These are phyloP conservation scores for Ceriagrion tenellum DNA, from an alignment of 2,888 invertebrate species.

Conservation along the genomic window DNA sequence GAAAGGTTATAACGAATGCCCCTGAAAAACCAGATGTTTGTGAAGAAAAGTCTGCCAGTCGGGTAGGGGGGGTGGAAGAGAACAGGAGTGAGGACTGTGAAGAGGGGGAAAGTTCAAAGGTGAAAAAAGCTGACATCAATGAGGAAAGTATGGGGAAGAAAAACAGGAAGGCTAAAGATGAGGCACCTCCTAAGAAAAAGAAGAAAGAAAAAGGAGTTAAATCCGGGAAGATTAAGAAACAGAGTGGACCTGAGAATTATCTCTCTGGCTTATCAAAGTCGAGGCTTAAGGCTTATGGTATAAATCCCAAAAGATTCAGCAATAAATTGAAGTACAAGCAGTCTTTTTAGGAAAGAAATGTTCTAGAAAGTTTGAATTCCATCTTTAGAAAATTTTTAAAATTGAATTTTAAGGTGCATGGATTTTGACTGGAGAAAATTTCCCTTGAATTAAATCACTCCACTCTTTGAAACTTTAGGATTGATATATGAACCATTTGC, in stretches of 20 bases:
- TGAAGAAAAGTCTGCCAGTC: constrained; percentile 73
- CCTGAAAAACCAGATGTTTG: constrained; percentile 67
- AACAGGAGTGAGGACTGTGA: constrained; percentile 76
- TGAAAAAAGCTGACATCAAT: constrained; percentile 10
- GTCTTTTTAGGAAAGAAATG: not conserved
- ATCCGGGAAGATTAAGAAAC: constrained; percentile 50
- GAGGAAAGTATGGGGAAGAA: not conserved
- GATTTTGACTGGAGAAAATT: not conserved
- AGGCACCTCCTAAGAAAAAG: constrained; percentile 69
- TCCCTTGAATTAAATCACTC: not conserved
- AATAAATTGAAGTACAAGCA: constrained; percentile 85
- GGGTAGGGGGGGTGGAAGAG: constrained; percentile 77
- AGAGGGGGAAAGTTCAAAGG: constrained; percentile 29
- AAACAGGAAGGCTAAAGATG: constrained; percentile 68
- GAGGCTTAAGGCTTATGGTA: constrained; percentile 92
- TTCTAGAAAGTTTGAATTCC: not conserved
- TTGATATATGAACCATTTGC: not conserved
- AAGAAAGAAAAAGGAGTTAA: constrained; percentile 69
- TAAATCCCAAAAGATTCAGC: constrained; percentile 93
- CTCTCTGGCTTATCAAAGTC: constrained; percentile 83
- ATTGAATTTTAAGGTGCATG: not conserved
- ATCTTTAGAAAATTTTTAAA: not conserved
- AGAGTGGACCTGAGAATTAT: not conserved
- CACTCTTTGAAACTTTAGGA: not conserved
- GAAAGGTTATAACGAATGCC: constrained; percentile 76